These are phyloP conservation scores for Nomada lathburiana DNA, from an alignment of 2,888 invertebrate genomes.

Conservation along the genomic window DNA sequence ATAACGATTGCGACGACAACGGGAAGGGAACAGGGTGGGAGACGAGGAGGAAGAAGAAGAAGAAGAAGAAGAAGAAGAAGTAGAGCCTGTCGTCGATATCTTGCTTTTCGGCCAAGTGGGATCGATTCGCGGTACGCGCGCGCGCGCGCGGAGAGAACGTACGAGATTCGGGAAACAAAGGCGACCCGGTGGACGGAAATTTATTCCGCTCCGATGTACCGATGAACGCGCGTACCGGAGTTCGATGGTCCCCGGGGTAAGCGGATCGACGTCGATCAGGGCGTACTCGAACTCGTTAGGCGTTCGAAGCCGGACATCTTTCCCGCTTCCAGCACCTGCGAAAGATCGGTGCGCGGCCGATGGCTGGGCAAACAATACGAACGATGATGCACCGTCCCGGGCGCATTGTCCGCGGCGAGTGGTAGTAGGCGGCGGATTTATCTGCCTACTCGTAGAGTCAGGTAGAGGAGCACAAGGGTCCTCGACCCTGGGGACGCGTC, in stretches of 20 bases:
- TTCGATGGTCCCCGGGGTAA: constrained; percentile 28
- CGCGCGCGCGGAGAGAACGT: constrained; percentile 32
- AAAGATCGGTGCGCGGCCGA: constrained; percentile 71
- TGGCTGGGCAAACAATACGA: constrained; percentile 78
- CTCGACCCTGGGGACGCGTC: constrained; percentile 72
- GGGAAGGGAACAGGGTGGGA: not conserved
- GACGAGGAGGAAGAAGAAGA: not conserved
- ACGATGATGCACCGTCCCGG: constrained; percentile 78
- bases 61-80: constrained; percentile 17
- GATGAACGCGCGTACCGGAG: constrained; percentile 22
- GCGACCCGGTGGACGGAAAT: constrained; percentile 29
- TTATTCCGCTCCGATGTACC: constrained; percentile 40
- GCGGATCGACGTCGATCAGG: not conserved
- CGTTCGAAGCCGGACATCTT: constrained; percentile 51
- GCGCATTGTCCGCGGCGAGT: constrained; percentile 77
- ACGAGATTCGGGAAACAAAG: constrained; percentile 43
- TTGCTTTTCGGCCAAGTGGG: constrained; percentile 30
- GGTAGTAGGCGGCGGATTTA: constrained; percentile 80
- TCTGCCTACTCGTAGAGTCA: constrained; percentile 77
- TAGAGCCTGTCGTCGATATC: constrained; percentile 36
- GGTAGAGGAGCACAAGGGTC: constrained; percentile 73
- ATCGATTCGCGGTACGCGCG: constrained; percentile 30
- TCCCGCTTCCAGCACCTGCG: constrained; percentile 72
- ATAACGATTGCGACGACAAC: not conserved
- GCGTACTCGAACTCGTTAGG: constrained; percentile 30